Base-by-base conservation (phyloP, 1,140 invertebrate genomes). In the Aradophagus sp. region DNA sequence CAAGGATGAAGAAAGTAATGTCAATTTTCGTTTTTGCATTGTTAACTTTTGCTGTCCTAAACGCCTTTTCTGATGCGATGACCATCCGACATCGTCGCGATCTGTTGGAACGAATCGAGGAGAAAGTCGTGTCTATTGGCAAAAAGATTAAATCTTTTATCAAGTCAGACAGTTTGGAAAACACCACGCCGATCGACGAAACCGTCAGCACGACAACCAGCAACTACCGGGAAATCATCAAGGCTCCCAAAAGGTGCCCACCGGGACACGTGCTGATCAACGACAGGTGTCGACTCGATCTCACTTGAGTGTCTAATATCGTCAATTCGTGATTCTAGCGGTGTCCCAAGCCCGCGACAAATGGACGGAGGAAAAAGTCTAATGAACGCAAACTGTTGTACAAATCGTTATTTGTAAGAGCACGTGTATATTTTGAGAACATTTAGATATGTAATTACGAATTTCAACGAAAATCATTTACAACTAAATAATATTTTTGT, bases 271-370 rank as follows among this genome's bases (percentile, higher is more conserved):
- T 59, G 14, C 3, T 45, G 31, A 34, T 58, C 53, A 45, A 58
- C 27, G 41, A 35, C 27, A 58, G n/a, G n/a, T 58, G 53, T 58
- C 32, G 53, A 27, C 20, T 45, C 15, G 38, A 58, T 4, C 32
- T 58, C 15, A 16, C 29, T 44, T 44, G 38, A 44, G 26, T 12
- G n/a, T 10, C 2, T 2, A 2, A 4, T 31, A 10, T 31, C 29
- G 29, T 31, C n/a, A 31, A 31, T 10, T 3, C n/a, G 4, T 4
- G 8, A 23, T 23, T 23, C n/a, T n/a, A n/a, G n/a, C n/a, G n/a
- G n/a, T n/a, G n/a, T 23, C 20, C 8, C 4, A 23, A 23, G 8
- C 20, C 4, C 4, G 8, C 8, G 4, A 23, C 8, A 23, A 23
- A 8, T 23, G 20, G 20, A 23, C 4, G 4, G 20, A 23, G 8